These are phyloP conservation scores for Hypolimnas misippus DNA, from an alignment of 2,888 invertebrate genomes.

Conservation along the genomic window DNA sequence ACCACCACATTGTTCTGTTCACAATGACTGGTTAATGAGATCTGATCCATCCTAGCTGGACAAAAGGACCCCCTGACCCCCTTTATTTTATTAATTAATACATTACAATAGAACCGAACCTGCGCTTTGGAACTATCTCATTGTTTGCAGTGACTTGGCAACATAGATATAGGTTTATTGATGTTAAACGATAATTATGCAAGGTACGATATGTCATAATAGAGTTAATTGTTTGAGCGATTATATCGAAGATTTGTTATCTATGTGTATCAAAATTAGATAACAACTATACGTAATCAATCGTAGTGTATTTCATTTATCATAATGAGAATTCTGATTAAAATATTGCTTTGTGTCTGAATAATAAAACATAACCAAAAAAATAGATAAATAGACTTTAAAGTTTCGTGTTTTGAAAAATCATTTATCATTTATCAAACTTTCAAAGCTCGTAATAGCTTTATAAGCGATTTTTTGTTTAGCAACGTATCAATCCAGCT, in stretches of 20 bases:
- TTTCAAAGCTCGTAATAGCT: no score
- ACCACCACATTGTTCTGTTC: slow-evolving; percentile 66
- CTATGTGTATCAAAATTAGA: background rate
- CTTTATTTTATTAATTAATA: slow-evolving; percentile 83
- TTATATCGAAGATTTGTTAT: background rate
- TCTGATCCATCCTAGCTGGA: slow-evolving; percentile 79
- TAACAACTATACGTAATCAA: no score
- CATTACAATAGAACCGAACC: slow-evolving; percentile 80
- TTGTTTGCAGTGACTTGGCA: slow-evolving; percentile 74
- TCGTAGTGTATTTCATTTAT: no score
- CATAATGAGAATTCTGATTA: no score
- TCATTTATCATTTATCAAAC: no score
- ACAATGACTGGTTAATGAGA: slow-evolving; percentile 84
- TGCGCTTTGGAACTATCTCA: slow-evolving; percentile 74
- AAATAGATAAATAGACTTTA: no score
- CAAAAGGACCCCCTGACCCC: slow-evolving; percentile 69
- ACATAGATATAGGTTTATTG: slow-evolving; percentile 50
- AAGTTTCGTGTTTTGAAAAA: no score
- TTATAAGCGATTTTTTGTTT: no score
- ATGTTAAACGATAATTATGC: slow-evolving; percentile 42
- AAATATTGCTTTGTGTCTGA: no score
- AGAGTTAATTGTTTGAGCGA: slow-evolving; percentile 11
- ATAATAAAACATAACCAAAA: no score
- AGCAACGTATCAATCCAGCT: no score
- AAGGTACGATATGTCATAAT: slow-evolving; percentile 19